Conservation (phyloP, 2,888 invertebrate genomes). For the Dicyrtomina minuta region DNA sequence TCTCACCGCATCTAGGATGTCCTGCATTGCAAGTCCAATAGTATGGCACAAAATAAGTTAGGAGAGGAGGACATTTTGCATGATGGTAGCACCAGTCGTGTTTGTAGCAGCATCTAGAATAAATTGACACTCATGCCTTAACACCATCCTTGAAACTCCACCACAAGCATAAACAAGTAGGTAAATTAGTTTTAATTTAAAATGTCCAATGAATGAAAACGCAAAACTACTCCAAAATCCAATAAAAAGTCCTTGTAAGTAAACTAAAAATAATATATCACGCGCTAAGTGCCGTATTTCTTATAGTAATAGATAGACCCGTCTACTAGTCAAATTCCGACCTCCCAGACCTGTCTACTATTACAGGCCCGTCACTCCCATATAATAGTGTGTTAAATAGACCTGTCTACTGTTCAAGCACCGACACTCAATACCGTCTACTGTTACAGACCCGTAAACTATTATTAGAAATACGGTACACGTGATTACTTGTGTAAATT, state of each 20-base stretch:
- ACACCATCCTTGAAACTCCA: too few relatives aligned
- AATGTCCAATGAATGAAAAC: too few relatives aligned
- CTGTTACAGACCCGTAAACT: not conserved
- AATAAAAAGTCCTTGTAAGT: not conserved
- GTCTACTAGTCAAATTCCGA: too few relatives aligned
- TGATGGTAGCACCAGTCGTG: slow-evolving; percentile 84
- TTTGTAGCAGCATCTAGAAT: slow-evolving; percentile 73
- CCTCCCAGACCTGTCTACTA: too few relatives aligned
- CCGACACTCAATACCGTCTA: too few relatives aligned
- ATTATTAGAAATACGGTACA: not conserved
- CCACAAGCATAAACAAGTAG: too few relatives aligned
- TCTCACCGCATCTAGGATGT: slow-evolving; percentile 72
- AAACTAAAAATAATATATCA: not conserved
- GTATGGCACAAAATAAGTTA: slow-evolving; percentile 83
- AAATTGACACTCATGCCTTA: too few relatives aligned
- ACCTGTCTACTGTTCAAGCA: too few relatives aligned
- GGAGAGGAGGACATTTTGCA: slow-evolving; percentile 74
- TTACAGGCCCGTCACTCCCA: not conserved
- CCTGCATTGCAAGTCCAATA: slow-evolving; percentile 81
- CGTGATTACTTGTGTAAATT: too few relatives aligned
- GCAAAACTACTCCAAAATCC: too few relatives aligned
- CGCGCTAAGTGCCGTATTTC: not conserved
- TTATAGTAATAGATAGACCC: not conserved
- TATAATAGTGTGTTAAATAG: not conserved
- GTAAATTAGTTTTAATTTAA: too few relatives aligned